Base-by-base conservation (phyloP, 2,113 vertebrate genomes). In the Sterrhoptilus dennistouni region DNA sequence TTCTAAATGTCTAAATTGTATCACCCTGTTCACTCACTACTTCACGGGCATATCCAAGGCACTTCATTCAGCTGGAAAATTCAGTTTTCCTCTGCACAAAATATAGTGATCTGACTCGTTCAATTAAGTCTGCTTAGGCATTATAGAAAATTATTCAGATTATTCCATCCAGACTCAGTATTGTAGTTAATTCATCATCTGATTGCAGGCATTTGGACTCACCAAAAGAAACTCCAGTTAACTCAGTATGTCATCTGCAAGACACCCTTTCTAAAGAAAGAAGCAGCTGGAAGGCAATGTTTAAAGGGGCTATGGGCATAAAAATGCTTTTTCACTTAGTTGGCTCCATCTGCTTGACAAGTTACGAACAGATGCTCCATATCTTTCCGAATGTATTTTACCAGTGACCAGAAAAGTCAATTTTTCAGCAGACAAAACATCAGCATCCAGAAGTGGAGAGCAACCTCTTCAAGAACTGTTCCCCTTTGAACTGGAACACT, bases 311-410 rank as follows among this genome's bases (percentile, higher is more conserved):
- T 74, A 40, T 52, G 61, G 85, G 79, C 76, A 95, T 75, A 90
- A 93, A 94, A 95, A 71, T 31, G 68, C 64, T 88, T 95, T 92
- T 95, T 95, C 90, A 93, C 76, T 93, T 79, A 94, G 91, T 71
- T 95, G 87, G 82, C 79, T 96, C 90, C 93, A 95, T 97, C 95
- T 97, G 92, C 89, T 92, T 93, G 88, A 92, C 83, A 92, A 93
- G 85, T 87, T 74, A 74, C 24, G 72, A 96, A 93, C 90, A 97
- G 92, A 97, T 96, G 96, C 92, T 94, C 85, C 49, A 0, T 89
- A 86, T 95, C 95, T 94, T 94, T 88, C 64, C 60, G 92, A 90
- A 87, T 75, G 57, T 61, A 53, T 96, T 94, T 85, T 91, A 95
- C 61, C 74, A 94, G 93, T 92, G 92, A 93, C 83, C 92, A 96